Base-by-base conservation (phyloP, 2,113 vertebrate genomes). In the Irena cyanogastra region DNA sequence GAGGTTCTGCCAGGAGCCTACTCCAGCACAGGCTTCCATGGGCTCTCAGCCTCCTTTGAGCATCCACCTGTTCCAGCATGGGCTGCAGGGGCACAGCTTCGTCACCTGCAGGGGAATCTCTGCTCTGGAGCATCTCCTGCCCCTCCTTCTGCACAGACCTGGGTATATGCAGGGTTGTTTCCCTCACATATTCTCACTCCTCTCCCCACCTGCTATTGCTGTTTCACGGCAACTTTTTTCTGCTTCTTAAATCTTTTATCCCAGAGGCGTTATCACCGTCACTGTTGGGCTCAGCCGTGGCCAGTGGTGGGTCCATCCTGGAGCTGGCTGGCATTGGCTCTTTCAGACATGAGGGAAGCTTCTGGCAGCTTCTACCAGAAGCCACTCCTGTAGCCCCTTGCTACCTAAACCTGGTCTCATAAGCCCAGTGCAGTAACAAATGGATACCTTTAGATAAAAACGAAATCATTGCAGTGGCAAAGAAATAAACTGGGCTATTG, bases 211-310 rank as follows among this genome's bases (percentile, higher is more conserved):
- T 83, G 50, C 60, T 61, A 6, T 28, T 74, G 53, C 47, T 61
- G 41, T 68, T 22, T 20, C 45, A 66, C n/a, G 60, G 26, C 6
- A 33, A 16, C 39, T 12, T 41, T 47, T 47, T 11, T 2, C 68
- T 27, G 9, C 26, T 50, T 31, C 57, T 61, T 27, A 28, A 16
- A 37, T 26, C 23, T 54, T n/a, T 49, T 30, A 37, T 26, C 27
- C 10, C 27, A 68, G 35, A n/a, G 23, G 35, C 0, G 0, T 20
- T 21, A 13, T 11, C 35, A 35, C 27, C 0, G 1, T 42, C 59
- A 53, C 47, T 61, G 53, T 0, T 54, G 26, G 35, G 49, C 30
- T 83, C 0, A 0, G 71, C 31, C 2, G 0, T 33, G 26, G 44
- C 31, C 71, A 30, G 23, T 19, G 10, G 31, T 13, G 20, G 31